Base-by-base conservation (phyloP, 2,797 vertebrate species). In the Pygocentrus nattereri region DNA sequence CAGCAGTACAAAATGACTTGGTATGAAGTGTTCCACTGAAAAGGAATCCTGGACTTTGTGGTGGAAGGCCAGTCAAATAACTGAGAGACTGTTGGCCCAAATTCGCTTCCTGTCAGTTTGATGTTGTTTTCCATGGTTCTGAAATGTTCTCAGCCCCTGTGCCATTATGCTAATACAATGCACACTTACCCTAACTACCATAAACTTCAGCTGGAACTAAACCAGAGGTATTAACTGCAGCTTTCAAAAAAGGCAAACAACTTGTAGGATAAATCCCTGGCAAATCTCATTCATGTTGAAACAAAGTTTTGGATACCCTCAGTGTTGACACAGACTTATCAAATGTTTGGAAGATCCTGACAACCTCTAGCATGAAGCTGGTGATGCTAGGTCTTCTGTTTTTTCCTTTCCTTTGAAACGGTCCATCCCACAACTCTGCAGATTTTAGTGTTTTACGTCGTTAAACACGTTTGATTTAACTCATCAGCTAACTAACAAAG, bases 341-440 rank as follows among this genome's bases (percentile, higher is more conserved):
- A 38, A 62, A 76, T 86, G 82, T 85, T 87, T 88, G 58, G 74
- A 83, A 69, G 72, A 80, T 75, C 80, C 70, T 44, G 41, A 8
- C 41, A 44, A 10, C 41, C 34, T 3, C 34, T 38, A 38, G 34
- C 34, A 38, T 38, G 34, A 38, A 38, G 34, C 34, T 38, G 34
- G 34, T 38, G n/a, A n/a, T n/a, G n/a, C n/a, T n/a, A n/a, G n/a
- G 34, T 38, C 34, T 38, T 38, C 34, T 38, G 34, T 3, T 38
- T 38, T 38, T 38, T 6, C 34, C 34, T 38, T 38, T 6, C 2
- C 34, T 38, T 38, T 2, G 34, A 38, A 38, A 38, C 3, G 6
- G 2, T 6, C 34, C 34, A 38, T 38, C 3, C 34, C 34, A 38
- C 34, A 38, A 6, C 34, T n/a, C n/a, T n/a, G n/a, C n/a, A n/a